Evolutionary conservation across 1,140 invertebrate species (phyloP).

Genomic region (Chelonus insularis): DNA sequence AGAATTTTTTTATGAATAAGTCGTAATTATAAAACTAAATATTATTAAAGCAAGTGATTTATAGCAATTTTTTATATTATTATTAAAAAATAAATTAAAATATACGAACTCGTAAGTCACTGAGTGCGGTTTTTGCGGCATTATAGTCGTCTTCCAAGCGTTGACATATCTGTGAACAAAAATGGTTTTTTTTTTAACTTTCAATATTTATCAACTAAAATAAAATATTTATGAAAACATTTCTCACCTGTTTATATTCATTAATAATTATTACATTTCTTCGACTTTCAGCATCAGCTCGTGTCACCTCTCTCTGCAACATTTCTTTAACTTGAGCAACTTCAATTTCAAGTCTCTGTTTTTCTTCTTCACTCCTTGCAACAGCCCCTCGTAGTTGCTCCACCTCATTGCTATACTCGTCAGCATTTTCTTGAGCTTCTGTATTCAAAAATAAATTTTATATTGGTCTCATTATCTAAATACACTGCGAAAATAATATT

Average conservation of each 20-base stretch:
- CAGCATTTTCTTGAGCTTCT: constrained; percentile 77
- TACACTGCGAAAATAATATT: no score
- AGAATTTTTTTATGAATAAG: no score
- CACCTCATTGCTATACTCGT: constrained; percentile 79
- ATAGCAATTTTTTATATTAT: no score
- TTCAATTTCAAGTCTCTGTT: constrained; percentile 77
- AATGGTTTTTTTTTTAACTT: no score
- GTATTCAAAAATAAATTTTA: constrained; percentile 30
- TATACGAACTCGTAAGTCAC: constrained; percentile 64
- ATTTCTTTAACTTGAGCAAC: constrained; percentile 81
- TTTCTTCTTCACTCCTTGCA: constrained; percentile 81
- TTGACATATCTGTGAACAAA: constrained; percentile 75
- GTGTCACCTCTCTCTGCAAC: constrained; percentile 76
- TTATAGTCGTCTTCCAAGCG: constrained; percentile 84
- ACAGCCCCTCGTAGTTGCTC: constrained; percentile 74
- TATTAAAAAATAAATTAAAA: no score
- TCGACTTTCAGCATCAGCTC: constrained; percentile 72
- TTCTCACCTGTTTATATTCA: constrained; percentile 92
- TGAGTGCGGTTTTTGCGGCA: constrained; percentile 63
- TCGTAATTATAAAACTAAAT: no score
- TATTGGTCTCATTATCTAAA: no score
- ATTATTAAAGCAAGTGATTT: no score
- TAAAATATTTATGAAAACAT: constrained; percentile 4
- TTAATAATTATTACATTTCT: constrained; percentile 77
- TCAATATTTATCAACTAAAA: not conserved